Base-by-base conservation (phyloP, 1,140 invertebrate genomes). In the Thaumetopoea pityocampa region DNA sequence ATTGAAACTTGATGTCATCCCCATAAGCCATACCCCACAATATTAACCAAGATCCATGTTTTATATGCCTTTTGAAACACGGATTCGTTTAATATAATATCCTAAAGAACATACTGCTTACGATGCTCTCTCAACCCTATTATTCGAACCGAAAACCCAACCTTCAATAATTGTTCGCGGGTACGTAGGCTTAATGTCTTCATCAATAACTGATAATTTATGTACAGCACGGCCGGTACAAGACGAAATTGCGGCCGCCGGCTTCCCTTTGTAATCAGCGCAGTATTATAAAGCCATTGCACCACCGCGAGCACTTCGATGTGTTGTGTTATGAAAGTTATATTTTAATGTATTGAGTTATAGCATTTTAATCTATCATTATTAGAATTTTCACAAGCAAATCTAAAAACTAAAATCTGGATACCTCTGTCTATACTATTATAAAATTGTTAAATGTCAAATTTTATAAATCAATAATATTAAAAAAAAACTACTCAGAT, bases 141-240 rank as follows among this genome's bases (percentile, higher is more conserved):
- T 8, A 9, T 10, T 23, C 11, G 11, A 10, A 17, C 43, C 35
- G 28, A 62, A 54, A 65, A 60, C 46, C 37, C 44, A 49, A 52
- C 58, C 51, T 51, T 42, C 32, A 50, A 58, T 69, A 70, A 72
- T 77, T 71, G 48, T 64, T 64, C 62, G 51, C 49, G 34, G 18
- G 52, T 63, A 60, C 55, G 59, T 56, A 64, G 64, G 61, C 57
- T 68, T 77, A 73, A 83, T 78, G 72, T 83, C 79, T 83, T 81
- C 77, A 83, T 83, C 74, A 81, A 83, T 83, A 83, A 79, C 79
- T 78, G 72, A 80, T 81, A 79, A 83, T 81, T 83, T 83, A 83
- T 83, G 74, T 73, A 67, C 67, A 61, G 66, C 79, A 78, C 77
- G 79, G 78, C 72, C 74, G 51, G 64, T 76, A 76, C 77, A 79